phyloP scores from a whole-genome alignment of 2,888 invertebrate genomes.

The Dyspetes luteomarginatus region DNA sequence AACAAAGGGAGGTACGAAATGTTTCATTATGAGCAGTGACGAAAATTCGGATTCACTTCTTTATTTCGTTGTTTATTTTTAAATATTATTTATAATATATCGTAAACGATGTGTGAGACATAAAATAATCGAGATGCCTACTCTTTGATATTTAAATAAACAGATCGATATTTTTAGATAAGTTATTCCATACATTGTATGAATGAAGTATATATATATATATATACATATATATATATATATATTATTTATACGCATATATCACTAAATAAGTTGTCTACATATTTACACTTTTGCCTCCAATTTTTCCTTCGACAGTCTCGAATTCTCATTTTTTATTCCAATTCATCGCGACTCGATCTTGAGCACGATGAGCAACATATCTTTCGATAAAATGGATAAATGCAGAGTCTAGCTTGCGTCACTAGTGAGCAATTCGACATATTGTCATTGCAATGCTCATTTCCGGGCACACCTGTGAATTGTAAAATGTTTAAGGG shows the following conservation, averaged over 20 bases:
- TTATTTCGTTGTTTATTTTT: not conserved
- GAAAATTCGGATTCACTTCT: not conserved
- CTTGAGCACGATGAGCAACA: slow-evolving; percentile 90
- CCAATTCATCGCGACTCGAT: slow-evolving; percentile 71
- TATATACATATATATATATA: not conserved
- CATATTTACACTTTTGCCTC: slow-evolving; percentile 36
- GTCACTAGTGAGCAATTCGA: slow-evolving; percentile 92
- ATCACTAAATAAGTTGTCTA: slow-evolving; percentile 36
- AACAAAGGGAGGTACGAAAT: not conserved
- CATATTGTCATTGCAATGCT: slow-evolving; percentile 89
- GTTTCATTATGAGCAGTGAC: not conserved
- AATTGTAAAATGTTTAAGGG: too few relatives aligned
- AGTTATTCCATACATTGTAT: slow-evolving; percentile 3
- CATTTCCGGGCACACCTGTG: slow-evolving; percentile 80
- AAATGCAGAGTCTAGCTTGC: slow-evolving; percentile 93
- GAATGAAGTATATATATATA: slow-evolving; percentile 15
- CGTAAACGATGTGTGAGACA: not conserved
- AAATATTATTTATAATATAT: not conserved
- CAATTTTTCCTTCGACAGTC: not conserved
- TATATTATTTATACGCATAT: slow-evolving; percentile 1
- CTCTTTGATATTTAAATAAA: not conserved
- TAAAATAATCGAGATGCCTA: not conserved
- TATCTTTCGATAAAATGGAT: slow-evolving; percentile 91
- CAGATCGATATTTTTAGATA: not conserved
- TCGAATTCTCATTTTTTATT: slow-evolving; percentile 22